phyloP scores from a whole-genome alignment of 1,140 invertebrate species.

The Hesperophylax magnus region DNA sequence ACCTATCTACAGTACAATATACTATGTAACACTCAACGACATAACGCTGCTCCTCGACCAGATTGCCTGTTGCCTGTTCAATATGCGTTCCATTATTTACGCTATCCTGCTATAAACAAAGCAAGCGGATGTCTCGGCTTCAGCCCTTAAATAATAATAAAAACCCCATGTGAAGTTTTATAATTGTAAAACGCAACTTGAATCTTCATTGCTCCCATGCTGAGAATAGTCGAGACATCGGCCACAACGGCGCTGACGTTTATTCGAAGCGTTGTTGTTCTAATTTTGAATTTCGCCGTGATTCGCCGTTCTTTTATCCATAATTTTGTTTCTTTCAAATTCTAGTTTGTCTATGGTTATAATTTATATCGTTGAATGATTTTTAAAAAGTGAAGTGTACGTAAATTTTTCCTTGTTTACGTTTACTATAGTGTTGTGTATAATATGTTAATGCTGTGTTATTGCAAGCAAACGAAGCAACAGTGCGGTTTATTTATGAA shows the following conservation, averaged over 20 bases:
- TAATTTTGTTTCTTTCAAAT: too few species aligned
- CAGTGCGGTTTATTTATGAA: too few species aligned
- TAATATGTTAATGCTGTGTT: background rate
- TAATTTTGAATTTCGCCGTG: background rate
- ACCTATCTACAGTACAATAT: too few species aligned
- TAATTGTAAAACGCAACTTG: slow-evolving; percentile 21
- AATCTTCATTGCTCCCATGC: slow-evolving; percentile 16
- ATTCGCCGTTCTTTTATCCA: background rate
- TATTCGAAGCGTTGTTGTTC: background rate
- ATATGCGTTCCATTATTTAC: slow-evolving; percentile 33
- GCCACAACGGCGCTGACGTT: slow-evolving; percentile 19
- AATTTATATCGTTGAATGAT: too few species aligned
- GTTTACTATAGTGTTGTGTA: background rate
- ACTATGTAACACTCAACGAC: too few species aligned
- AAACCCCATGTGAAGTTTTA: slow-evolving; percentile 41
- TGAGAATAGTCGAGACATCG: slow-evolving; percentile 3
- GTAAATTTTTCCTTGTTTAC: background rate
- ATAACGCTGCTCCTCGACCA: background rate
- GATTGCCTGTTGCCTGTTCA: background rate
- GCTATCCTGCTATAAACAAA: slow-evolving; percentile 25
- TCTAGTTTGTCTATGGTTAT: too few species aligned
- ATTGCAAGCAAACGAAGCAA: background rate
- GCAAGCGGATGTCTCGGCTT: slow-evolving; percentile 30
- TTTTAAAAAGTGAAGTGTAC: background rate
- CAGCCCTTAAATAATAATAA: slow-evolving; percentile 28